Evolutionary conservation across 2,888 invertebrate genomes (phyloP).

Genomic region (Sphaerophoria rueppellii): DNA sequence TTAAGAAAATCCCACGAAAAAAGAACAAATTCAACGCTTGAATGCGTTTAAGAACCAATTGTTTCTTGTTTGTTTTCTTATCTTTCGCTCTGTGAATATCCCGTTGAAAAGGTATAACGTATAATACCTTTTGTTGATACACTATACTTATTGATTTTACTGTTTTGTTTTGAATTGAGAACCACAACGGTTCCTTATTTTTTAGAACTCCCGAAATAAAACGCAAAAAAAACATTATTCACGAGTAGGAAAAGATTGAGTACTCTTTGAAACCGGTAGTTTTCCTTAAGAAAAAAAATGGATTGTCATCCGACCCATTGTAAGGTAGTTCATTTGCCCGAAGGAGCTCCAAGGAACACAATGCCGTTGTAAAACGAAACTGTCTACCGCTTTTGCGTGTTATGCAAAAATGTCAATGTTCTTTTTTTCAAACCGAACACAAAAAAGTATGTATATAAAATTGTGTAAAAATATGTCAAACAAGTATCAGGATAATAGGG

Average conservation of each 20-base stretch:
- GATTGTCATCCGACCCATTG: conserved; percentile 45
- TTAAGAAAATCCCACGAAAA: background rate
- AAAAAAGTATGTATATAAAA: background rate
- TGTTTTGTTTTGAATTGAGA: conserved; percentile 22
- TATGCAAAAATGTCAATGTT: conserved; percentile 4
- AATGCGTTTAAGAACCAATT: conserved; percentile 35
- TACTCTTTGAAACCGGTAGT: no score
- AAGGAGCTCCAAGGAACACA: background rate
- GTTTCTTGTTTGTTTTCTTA: conserved; percentile 33
- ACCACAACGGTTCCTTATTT: background rate
- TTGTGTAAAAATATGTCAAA: conserved; percentile 38
- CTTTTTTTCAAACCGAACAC: background rate
- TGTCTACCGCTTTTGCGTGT: conserved; percentile 12
- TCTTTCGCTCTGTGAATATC: background rate
- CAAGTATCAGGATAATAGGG: conserved; percentile 8
- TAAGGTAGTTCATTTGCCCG: conserved; percentile 55
- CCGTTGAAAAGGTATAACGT: background rate
- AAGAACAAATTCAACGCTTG: conserved; percentile 13
- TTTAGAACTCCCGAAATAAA: conserved; percentile 26
- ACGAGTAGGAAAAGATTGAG: background rate
- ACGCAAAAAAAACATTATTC: conserved; percentile 29
- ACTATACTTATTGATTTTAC: conserved; percentile 51
- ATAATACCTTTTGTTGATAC: conserved; percentile 24
- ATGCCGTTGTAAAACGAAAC: conserved; percentile 9
- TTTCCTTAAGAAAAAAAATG: conserved; percentile 17